Conservation (phyloP, 64 coral and sea anemone genomes). For the Platygyra sinensis region DNA sequence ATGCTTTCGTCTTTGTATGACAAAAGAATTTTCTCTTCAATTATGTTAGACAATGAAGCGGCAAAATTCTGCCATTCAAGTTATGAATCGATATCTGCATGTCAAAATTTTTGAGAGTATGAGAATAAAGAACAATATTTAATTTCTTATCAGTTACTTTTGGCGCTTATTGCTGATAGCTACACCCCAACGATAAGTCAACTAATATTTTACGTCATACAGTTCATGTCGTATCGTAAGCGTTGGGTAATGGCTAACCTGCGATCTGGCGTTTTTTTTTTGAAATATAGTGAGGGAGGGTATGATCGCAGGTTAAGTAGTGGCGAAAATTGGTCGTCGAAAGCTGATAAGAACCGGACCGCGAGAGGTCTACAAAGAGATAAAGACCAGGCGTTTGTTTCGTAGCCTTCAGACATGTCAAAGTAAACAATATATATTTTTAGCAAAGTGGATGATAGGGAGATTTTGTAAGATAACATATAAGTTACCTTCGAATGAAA, state of each 20-base stretch:
- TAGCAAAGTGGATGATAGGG: too few relatives aligned
- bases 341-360: background rate
- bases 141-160: background rate
- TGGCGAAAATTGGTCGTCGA: background rate
- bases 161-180: background rate
- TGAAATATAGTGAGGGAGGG: too few relatives aligned
- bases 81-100: background rate
- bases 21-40: background rate
- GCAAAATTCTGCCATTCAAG: conserved; percentile 1
- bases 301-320: too few relatives aligned
- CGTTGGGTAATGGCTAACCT: background rate
- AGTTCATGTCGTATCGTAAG: background rate
- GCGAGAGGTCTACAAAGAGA: background rate
- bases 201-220: background rate
- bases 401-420: too few relatives aligned
- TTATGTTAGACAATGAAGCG: conserved; percentile 6
- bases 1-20: background rate
- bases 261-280: too few relatives aligned
- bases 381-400: background rate
- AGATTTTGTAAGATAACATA: too few relatives aligned
- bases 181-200: background rate
- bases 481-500: too few relatives aligned
- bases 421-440: too few relatives aligned
- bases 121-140: background rate
- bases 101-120: background rate